Conservation (phyloP, 2,113 vertebrate species). For the Diadophis punctatus region DNA sequence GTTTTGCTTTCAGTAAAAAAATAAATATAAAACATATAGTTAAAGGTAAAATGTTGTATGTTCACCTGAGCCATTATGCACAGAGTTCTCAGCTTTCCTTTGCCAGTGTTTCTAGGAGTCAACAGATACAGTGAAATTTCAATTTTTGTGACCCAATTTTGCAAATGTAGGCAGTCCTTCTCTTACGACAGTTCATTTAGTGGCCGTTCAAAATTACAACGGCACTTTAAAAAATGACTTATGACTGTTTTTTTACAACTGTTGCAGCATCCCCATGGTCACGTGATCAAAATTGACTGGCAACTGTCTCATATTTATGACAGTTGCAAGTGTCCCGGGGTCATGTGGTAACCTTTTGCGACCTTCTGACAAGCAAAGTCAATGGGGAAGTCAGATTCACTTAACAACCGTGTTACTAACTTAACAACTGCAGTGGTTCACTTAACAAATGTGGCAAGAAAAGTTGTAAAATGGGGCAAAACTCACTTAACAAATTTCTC, state of each 20-base stretch:
- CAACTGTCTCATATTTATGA: not conserved
- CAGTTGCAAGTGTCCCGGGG: not conserved
- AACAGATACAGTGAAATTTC: not conserved
- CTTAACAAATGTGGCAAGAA: not conserved
- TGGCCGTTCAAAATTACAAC: not conserved
- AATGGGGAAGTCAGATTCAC: not conserved
- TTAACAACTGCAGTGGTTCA: not conserved
- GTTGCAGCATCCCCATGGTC: not conserved
- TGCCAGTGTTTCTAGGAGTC: not conserved
- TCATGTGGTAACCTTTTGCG: not conserved
- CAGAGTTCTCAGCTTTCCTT: not conserved
- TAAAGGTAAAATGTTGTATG: not conserved
- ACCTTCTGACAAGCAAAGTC: not conserved
- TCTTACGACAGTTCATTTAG: not conserved
- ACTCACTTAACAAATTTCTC: not conserved
- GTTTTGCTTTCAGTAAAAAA: not conserved
- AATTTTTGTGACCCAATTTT: not conserved
- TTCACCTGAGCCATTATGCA: not conserved
- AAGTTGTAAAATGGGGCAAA: not conserved
- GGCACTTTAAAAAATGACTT: not conserved
- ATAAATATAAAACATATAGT: not conserved
- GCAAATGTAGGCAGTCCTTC: not conserved
- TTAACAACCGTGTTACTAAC: not conserved
- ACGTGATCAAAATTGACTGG: not conserved
- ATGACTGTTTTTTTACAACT: not conserved